Evolutionary conservation across 2,888 invertebrate genomes (phyloP).

Genomic region (Cyclophora punctaria): DNA sequence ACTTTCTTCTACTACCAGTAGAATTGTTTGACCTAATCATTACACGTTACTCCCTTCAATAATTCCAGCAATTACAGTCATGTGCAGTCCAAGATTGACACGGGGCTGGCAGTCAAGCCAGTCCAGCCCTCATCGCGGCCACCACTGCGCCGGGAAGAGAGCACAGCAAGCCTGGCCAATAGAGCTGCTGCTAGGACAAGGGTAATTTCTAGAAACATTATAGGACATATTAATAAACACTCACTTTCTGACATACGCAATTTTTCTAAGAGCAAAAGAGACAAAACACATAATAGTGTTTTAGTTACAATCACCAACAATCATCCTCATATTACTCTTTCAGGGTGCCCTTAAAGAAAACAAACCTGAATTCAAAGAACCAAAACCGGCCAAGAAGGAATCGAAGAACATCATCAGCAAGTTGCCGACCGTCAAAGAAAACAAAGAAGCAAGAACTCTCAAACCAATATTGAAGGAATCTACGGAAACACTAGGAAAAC

Average conservation of each 20-base stretch:
- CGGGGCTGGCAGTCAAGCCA: slow-evolving; percentile 43
- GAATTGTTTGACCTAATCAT: slow-evolving; percentile 5
- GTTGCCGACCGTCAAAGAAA: slow-evolving; percentile 40
- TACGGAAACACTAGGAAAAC: slow-evolving; percentile 49
- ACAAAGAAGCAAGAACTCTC: slow-evolving; percentile 29
- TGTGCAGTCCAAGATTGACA: slow-evolving; percentile 65
- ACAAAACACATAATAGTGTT: too few species aligned
- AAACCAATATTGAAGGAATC: slow-evolving; percentile 50
- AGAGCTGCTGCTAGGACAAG: slow-evolving; percentile 44
- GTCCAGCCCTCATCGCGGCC: slow-evolving; percentile 45
- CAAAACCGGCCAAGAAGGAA: slow-evolving; percentile 21
- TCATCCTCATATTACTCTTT: slow-evolving; percentile 9
- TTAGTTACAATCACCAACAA: not conserved
- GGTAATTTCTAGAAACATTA: slow-evolving; percentile 25
- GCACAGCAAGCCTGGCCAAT: slow-evolving; percentile 52
- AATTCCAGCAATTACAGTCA: slow-evolving; percentile 55
- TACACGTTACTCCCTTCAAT: slow-evolving; percentile 5
- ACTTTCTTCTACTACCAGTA: not conserved
- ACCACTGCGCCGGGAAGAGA: slow-evolving; percentile 58
- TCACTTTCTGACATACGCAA: not conserved
- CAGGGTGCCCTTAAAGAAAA: slow-evolving; percentile 51
- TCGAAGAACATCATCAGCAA: slow-evolving; percentile 38
- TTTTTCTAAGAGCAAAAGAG: too few species aligned
- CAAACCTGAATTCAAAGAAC: slow-evolving; percentile 45
- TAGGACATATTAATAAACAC: not conserved